These are phyloP conservation scores for Cryptosula pallasiana DNA, from an alignment of 2,888 invertebrate genomes.

Conservation along the genomic window DNA sequence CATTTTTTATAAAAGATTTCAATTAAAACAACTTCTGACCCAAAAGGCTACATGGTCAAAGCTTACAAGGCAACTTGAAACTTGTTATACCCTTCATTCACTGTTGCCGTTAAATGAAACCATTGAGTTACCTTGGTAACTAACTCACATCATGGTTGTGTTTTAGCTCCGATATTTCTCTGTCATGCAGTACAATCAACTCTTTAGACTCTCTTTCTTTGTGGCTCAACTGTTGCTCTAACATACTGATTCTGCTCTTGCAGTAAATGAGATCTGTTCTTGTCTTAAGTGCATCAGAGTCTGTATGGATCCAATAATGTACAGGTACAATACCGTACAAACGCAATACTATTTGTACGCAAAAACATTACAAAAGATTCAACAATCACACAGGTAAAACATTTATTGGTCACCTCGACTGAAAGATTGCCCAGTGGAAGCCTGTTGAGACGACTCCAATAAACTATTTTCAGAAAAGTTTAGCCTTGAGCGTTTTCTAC, in stretches of 20 bases:
- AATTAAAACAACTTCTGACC: too few relatives aligned
- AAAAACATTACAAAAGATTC: too few relatives aligned
- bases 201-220: neutral
- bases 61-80: too few relatives aligned
- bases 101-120: too few relatives aligned
- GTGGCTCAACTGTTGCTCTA: neutral
- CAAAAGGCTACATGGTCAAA: too few relatives aligned
- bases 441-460: neutral
- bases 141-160: constrained; percentile 8
- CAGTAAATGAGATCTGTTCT: constrained; percentile 10
- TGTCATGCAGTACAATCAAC: neutral
- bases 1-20: too few relatives aligned
- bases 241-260: constrained; percentile 12
- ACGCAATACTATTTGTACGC: too few relatives aligned
- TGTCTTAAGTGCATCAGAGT: neutral
- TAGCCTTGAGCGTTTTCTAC: neutral
- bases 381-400: too few relatives aligned
- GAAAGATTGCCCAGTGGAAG: neutral
- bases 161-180: constrained; percentile 11
- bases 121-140: too few relatives aligned
- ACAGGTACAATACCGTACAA: too few relatives aligned
- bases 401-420: neutral
- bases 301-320: neutral
- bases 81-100: too few relatives aligned
- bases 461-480: neutral